phyloP scores from a whole-genome alignment of 1,140 invertebrate genomes.

The Solenopsis invicta region DNA sequence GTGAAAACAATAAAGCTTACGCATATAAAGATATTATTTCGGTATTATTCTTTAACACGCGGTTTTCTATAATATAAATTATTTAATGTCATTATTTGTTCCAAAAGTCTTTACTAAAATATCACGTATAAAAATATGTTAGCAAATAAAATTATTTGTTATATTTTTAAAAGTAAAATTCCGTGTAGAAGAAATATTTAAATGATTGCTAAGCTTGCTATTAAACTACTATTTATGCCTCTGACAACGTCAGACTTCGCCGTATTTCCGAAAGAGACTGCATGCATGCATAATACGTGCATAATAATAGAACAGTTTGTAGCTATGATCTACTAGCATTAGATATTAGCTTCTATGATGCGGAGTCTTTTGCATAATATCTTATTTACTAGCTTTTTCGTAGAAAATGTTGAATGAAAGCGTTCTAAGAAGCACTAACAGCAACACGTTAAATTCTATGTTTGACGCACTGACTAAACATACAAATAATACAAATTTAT shows the following conservation, averaged over 20 bases:
- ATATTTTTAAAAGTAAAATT: background rate
- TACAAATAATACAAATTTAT: background rate
- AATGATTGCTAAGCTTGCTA: background rate
- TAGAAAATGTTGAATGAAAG: background rate
- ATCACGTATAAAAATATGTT: background rate
- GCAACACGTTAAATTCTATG: background rate
- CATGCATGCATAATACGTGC: slow-evolving; percentile 26
- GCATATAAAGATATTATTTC: too few species aligned
- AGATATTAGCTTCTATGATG: slow-evolving; percentile 1
- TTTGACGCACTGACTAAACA: background rate
- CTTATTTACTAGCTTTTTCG: background rate
- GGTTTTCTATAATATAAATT: background rate
- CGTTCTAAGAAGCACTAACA: background rate
- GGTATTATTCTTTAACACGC: background rate
- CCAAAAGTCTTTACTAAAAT: background rate
- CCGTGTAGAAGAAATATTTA: background rate
- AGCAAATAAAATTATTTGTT: background rate
- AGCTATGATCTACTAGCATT: background rate
- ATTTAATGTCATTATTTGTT: background rate
- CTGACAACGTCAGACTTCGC: background rate
- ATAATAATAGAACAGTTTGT: slow-evolving; percentile 38
- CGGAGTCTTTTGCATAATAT: background rate
- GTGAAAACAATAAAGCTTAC: background rate
- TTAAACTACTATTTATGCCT: background rate
- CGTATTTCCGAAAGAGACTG: slow-evolving; percentile 3